Conservation (phyloP, 2,888 invertebrate species). For the Drepana falcataria region DNA sequence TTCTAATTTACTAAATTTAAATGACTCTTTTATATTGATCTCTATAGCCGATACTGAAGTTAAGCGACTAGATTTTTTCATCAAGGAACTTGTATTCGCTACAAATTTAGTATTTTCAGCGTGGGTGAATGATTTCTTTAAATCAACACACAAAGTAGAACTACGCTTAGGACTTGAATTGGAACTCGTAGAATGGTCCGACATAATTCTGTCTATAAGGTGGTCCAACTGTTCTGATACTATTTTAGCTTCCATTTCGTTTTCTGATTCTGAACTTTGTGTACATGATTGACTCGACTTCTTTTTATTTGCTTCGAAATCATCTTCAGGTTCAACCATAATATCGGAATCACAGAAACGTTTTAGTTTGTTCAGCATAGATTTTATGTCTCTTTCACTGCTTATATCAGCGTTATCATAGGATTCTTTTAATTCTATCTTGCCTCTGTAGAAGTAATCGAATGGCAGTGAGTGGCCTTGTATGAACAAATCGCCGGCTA, state of each 20-base stretch:
- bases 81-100: slow-evolving; percentile 23
- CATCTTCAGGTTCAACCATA: slow-evolving; percentile 38
- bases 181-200: slow-evolving; percentile 15
- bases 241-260: slow-evolving; percentile 32
- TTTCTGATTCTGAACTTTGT: slow-evolving; percentile 28
- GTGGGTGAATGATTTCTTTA: slow-evolving; percentile 5
- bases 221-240: slow-evolving; percentile 38
- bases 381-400: slow-evolving; percentile 37
- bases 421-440: slow-evolving; percentile 35
- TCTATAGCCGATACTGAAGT: slow-evolving; percentile 7
- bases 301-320: slow-evolving; percentile 12
- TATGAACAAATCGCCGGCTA: slow-evolving; percentile 41
- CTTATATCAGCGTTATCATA: slow-evolving; percentile 31
- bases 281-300: slow-evolving; percentile 20
- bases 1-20: slow-evolving; percentile 31
- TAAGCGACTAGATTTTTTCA: slow-evolving; percentile 22
- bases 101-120: slow-evolving; percentile 23
- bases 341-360: slow-evolving; percentile 35
- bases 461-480: slow-evolving; percentile 43
- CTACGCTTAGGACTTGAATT: slow-evolving; percentile 10
- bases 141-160: slow-evolving; percentile 3
- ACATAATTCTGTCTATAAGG: slow-evolving; percentile 32
- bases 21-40: slow-evolving; percentile 12
- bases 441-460: slow-evolving; percentile 59
- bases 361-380: slow-evolving; percentile 39